Percentiles rank a stretch among this genome's conserved stretches.
These are phyloP conservation scores for Sinocyclocheilus anshuiensis DNA, from an alignment of 2,113 vertebrate genomes.

Conservation along the genomic window DNA sequence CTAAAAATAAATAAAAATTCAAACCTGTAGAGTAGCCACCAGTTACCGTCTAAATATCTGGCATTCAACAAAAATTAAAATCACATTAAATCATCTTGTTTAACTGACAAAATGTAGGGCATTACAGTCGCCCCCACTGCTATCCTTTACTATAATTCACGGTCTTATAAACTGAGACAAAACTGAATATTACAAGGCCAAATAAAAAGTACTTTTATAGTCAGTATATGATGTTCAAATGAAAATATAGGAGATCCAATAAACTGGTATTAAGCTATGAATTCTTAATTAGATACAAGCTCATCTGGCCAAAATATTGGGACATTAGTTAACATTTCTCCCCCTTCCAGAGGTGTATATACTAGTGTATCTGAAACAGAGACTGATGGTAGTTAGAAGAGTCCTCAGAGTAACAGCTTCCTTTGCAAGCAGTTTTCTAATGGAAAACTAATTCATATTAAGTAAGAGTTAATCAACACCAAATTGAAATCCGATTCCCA, in stretches of 20 bases:
- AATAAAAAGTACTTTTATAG: neutral
- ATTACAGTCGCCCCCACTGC: too few relatives aligned
- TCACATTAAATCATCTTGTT: neutral
- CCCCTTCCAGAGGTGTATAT: neutral
- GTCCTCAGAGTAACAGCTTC: neutral
- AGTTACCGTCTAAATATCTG: too few relatives aligned
- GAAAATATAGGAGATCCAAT: neutral
- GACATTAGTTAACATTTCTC: neutral
- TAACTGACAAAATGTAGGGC: neutral
- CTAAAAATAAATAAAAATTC: too few relatives aligned
- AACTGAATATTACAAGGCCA: neutral
- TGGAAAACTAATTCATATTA: constrained; percentile 10
- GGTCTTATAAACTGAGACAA: neutral
- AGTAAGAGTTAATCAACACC: constrained; percentile 27
- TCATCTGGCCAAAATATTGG: neutral
- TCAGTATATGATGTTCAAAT: neutral
- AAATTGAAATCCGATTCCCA: constrained; percentile 19
- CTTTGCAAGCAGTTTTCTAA: neutral
- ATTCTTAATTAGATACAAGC: neutral
- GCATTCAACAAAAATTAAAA: too few relatives aligned
- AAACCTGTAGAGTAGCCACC: too few relatives aligned
- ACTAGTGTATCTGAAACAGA: neutral
- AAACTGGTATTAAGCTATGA: neutral
- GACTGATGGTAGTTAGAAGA: neutral
- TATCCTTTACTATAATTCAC: neutral